Conservation (phyloP, 2,888 invertebrate species). For the Brachylomia viminalis region DNA sequence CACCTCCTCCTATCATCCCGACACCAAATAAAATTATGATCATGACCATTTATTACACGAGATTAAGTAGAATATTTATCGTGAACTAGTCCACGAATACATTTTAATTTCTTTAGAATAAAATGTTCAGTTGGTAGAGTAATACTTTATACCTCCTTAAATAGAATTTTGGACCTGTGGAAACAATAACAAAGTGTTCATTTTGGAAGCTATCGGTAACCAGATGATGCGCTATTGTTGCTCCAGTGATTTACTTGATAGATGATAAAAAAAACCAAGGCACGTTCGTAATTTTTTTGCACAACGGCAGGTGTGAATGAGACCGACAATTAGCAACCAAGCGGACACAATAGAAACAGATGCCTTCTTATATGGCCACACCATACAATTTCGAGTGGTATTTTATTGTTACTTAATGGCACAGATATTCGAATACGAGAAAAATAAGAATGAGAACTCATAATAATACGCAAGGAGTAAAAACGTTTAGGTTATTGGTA, state of each 20-base stretch:
- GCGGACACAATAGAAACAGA: slow-evolving; percentile 74
- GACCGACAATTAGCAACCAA: slow-evolving; percentile 73
- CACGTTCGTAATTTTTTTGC: slow-evolving; percentile 79
- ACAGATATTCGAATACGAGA: slow-evolving; percentile 35
- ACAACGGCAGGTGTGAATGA: slow-evolving; percentile 77
- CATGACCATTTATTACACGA: slow-evolving; percentile 80
- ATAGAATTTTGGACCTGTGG: background rate
- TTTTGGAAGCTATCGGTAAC: slow-evolving; percentile 18
- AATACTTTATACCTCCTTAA: background rate
- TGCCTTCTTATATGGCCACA: slow-evolving; percentile 62
- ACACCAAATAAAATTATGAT: slow-evolving; percentile 84
- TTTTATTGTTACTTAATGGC: slow-evolving; percentile 52
- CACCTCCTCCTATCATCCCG: slow-evolving; percentile 80
- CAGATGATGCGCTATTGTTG: slow-evolving; percentile 51
- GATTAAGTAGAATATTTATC: slow-evolving; percentile 74
- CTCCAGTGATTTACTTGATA: slow-evolving; percentile 66
- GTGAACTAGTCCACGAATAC: slow-evolving; percentile 63
- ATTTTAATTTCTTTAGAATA: slow-evolving; percentile 37
- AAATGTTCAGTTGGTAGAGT: slow-evolving; percentile 1
- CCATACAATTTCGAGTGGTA: slow-evolving; percentile 55
- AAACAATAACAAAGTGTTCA: slow-evolving; percentile 24
- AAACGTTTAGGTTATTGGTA: slow-evolving; percentile 75
- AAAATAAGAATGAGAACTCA: slow-evolving; percentile 46
- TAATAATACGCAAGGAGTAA: slow-evolving; percentile 60
- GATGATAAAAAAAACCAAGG: slow-evolving; percentile 62